phyloP scores from a whole-genome alignment of 1,140 invertebrate genomes.

The Oncopodura yosiiana region DNA sequence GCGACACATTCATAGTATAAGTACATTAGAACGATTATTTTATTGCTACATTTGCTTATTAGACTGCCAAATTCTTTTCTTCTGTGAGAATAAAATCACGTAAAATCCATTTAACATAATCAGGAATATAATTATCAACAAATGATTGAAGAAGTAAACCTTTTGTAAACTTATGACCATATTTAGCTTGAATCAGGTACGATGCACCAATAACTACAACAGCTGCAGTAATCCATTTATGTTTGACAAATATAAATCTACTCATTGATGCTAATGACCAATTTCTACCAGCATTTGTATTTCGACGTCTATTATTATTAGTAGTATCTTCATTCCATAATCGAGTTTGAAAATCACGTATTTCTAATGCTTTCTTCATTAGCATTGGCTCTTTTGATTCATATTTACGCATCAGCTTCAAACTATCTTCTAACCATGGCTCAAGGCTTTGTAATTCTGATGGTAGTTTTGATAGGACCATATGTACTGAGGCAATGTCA shows the following conservation, averaged over 20 bases:
- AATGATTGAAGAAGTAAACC: background rate
- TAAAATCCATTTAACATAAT: background rate
- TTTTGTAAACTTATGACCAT: background rate
- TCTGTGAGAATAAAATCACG: background rate
- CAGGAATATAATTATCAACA: slow-evolving; percentile 9
- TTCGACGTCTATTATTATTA: slow-evolving; percentile 8
- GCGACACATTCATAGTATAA: too few species aligned
- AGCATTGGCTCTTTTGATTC: slow-evolving; percentile 19
- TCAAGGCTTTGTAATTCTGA: slow-evolving; percentile 18
- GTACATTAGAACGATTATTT: too few species aligned
- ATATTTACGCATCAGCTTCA: slow-evolving; percentile 28
- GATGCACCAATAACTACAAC: slow-evolving; percentile 25
- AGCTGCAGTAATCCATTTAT: slow-evolving; percentile 25
- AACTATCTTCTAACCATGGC: slow-evolving; percentile 29
- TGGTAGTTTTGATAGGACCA: slow-evolving; percentile 26
- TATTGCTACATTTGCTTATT: too few species aligned
- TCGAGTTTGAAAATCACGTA: slow-evolving; percentile 23
- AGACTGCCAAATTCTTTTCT: too few species aligned
- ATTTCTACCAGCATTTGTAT: background rate
- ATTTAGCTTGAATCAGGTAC: slow-evolving; percentile 20
- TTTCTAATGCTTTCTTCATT: slow-evolving; percentile 21
- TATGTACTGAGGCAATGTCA: slow-evolving; percentile 32
- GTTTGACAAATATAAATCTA: slow-evolving; percentile 24
- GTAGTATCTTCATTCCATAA: slow-evolving; percentile 30
- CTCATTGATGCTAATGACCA: slow-evolving; percentile 13